phyloP scores from a whole-genome alignment of 2,797 vertebrate species.

The Fundulus diaphanus region DNA sequence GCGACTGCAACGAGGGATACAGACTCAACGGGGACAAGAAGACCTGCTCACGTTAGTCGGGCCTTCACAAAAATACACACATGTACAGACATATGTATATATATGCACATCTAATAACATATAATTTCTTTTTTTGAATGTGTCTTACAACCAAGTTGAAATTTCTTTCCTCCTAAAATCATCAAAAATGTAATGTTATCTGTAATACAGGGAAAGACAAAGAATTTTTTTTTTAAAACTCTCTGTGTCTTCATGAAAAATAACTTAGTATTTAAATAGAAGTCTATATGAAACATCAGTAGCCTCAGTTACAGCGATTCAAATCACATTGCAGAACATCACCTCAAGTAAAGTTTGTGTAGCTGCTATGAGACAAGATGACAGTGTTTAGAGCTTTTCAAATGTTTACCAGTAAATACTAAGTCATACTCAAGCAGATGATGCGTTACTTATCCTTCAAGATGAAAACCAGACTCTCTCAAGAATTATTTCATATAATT shows the following conservation, averaged over 20 bases:
- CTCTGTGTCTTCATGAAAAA: not conserved
- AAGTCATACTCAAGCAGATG: not conserved
- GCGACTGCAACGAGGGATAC: slow-evolving; percentile 83
- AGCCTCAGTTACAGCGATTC: not conserved
- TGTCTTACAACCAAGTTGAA: not conserved
- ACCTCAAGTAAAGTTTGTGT: not conserved
- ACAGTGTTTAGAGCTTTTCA: not conserved
- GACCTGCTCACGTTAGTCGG: slow-evolving; percentile 69
- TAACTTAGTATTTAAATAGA: not conserved
- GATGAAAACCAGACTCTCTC: not conserved
- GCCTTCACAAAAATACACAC: not conserved
- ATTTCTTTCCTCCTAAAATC: not conserved
- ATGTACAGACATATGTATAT: not conserved
- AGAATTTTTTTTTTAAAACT: not conserved
- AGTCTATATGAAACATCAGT: not conserved
- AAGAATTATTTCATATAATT: not conserved
- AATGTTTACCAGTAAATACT: not conserved
- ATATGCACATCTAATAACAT: not conserved
- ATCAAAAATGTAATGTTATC: not conserved
- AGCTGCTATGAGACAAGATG: not conserved
- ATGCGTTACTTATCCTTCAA: not conserved
- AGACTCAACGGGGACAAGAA: slow-evolving; percentile 80
- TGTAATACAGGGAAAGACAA: not conserved
- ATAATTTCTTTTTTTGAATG: not conserved
- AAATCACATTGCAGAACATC: not conserved